Percentiles rank a stretch among this genome's conserved stretches.
Conservation (phyloP, 2,113 vertebrate species). For the Oreochromis niloticus region DNA sequence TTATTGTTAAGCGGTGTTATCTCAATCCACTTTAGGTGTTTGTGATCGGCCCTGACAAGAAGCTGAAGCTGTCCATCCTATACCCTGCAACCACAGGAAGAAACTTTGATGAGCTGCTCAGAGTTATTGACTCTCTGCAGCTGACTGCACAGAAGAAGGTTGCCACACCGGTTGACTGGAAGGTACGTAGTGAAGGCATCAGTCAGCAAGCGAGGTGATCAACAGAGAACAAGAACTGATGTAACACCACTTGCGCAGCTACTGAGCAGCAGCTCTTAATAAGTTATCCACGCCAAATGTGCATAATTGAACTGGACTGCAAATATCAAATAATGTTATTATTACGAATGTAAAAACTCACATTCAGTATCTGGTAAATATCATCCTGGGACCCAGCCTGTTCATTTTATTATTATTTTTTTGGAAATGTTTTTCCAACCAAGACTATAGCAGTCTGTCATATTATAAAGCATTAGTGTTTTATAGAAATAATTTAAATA, state of each 20-base stretch:
- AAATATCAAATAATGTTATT: not conserved
- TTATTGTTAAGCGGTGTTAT: not conserved
- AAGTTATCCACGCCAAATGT: not conserved
- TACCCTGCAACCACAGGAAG: conserved; percentile 96
- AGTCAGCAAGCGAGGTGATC: not conserved
- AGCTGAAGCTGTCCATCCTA: conserved; percentile 92
- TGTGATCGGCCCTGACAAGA: conserved; percentile 93
- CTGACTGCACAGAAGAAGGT: conserved; percentile 88
- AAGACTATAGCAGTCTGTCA: not conserved
- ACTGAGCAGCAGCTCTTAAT: not conserved
- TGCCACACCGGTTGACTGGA: conserved; percentile 95
- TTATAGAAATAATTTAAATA: not conserved
- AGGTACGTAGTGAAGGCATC: conserved; percentile 68
- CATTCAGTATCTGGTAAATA: not conserved
- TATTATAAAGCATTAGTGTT: not conserved
- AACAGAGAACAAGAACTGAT: not conserved
- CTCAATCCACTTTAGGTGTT: conserved; percentile 78
- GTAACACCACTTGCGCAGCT: not conserved
- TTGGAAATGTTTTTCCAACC: fast-evolving
- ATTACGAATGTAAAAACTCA: not conserved
- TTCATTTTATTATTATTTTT: not conserved
- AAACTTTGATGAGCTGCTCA: conserved; percentile 92
- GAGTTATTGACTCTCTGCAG: conserved; percentile 91
- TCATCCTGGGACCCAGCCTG: not conserved
- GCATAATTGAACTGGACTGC: not conserved